Conservation (phyloP, 2,888 invertebrate genomes). For the Teinopalpus imperialis region DNA sequence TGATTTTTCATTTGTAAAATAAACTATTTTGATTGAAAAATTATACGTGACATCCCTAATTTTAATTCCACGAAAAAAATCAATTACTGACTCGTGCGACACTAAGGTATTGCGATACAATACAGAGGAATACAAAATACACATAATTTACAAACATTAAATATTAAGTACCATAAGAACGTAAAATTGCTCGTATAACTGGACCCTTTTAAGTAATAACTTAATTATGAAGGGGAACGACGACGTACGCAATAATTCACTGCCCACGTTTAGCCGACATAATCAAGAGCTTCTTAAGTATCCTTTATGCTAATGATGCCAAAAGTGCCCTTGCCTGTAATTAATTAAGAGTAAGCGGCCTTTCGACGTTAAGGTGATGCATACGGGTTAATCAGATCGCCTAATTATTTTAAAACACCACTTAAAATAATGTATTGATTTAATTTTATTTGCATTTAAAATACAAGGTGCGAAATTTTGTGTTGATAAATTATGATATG, state of each 20-base stretch:
- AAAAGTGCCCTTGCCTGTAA: constrained; percentile 58
- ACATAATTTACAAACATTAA: constrained; percentile 20
- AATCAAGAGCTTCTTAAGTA: constrained; percentile 69
- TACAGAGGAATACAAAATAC: constrained; percentile 2
- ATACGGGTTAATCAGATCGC: constrained; percentile 60
- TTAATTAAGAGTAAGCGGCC: constrained; percentile 63
- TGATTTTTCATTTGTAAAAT: no score
- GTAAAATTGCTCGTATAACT: constrained; percentile 29
- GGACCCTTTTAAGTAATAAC: constrained; percentile 48
- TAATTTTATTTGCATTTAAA: constrained; percentile 37
- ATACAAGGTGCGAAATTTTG: constrained; percentile 15
- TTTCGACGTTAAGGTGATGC: constrained; percentile 69
- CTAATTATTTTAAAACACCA: constrained; percentile 69
- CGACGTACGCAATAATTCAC: constrained; percentile 52
- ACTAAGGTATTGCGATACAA: not conserved
- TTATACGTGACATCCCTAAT: not conserved
- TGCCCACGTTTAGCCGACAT: constrained; percentile 51
- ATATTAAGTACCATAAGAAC: constrained; percentile 24
- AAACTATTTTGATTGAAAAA: not conserved
- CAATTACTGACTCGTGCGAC: constrained; percentile 4
- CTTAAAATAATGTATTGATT: constrained; percentile 42
- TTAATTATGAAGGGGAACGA: constrained; percentile 57
- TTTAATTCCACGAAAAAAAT: constrained; percentile 6
- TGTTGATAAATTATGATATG: constrained; percentile 5
- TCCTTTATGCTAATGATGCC: constrained; percentile 71